Percentiles rank a stretch among this genome's conserved stretches.
Conservation (phyloP, 2,888 invertebrate species). For the Nephrocerus scutellatus region DNA sequence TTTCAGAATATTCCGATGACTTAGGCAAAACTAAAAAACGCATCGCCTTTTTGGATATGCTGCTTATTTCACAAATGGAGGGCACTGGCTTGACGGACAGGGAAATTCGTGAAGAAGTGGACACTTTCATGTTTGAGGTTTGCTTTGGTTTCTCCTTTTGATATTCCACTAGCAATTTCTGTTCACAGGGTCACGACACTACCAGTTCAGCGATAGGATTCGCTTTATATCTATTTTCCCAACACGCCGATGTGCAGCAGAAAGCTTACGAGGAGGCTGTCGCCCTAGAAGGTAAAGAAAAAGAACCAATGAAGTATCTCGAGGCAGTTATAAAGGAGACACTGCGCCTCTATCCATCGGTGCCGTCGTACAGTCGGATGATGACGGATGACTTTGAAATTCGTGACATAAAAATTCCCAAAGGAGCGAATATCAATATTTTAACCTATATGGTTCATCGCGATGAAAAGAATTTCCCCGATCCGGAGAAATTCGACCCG, state of each 20-base stretch:
- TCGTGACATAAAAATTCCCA: slow-evolving; percentile 45
- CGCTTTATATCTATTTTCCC: slow-evolving; percentile 50
- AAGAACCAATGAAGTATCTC: slow-evolving; percentile 49
- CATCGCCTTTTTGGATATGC: slow-evolving; percentile 49
- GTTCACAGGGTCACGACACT: slow-evolving; percentile 51
- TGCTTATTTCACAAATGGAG: slow-evolving; percentile 49
- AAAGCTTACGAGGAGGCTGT: slow-evolving; percentile 46
- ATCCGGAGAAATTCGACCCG: slow-evolving; percentile 47
- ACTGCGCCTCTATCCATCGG: slow-evolving; percentile 52
- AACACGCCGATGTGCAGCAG: slow-evolving; percentile 49
- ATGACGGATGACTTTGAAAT: slow-evolving; percentile 47
- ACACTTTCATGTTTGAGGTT: slow-evolving; percentile 54
- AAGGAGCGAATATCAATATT: slow-evolving; percentile 41
- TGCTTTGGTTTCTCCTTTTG: slow-evolving; percentile 6
- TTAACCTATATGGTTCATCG: slow-evolving; percentile 49
- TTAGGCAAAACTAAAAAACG: slow-evolving; percentile 40
- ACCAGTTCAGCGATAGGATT: slow-evolving; percentile 52
- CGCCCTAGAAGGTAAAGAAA: slow-evolving; percentile 40
- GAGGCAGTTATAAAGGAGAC: slow-evolving; percentile 55
- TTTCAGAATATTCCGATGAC: slow-evolving; percentile 21
- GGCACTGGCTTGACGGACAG: slow-evolving; percentile 45
- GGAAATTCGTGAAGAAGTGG: slow-evolving; percentile 53
- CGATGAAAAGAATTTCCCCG: slow-evolving; percentile 47
- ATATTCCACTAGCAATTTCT: slow-evolving; percentile 7
- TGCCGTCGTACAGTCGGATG: slow-evolving; percentile 49